phyloP scores from a whole-genome alignment of 2,113 vertebrate species.

The Nematolebias whitei region DNA sequence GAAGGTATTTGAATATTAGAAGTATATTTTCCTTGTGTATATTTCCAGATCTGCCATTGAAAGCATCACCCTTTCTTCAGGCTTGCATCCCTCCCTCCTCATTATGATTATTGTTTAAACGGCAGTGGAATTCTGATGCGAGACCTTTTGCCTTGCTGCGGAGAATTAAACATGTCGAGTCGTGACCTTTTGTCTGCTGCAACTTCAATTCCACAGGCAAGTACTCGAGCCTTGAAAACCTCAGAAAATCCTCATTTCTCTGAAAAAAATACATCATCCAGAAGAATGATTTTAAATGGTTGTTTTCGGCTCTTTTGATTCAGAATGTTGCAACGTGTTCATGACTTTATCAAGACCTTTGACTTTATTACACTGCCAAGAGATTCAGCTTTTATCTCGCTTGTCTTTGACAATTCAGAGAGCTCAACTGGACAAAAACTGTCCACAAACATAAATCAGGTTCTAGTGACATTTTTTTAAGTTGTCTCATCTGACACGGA shows the following conservation, averaged over 20 bases:
- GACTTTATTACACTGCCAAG: slow-evolving; percentile 34
- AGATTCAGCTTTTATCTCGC: slow-evolving; percentile 36
- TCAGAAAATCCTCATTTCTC: slow-evolving; percentile 43
- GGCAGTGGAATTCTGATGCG: slow-evolving; percentile 72
- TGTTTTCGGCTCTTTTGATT: slow-evolving; percentile 39
- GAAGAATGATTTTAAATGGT: slow-evolving; percentile 39
- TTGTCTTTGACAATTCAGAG: slow-evolving; percentile 40
- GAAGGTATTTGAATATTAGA: slow-evolving; percentile 49
- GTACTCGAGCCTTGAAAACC: slow-evolving; percentile 55
- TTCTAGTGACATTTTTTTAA: no score
- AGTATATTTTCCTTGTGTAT: slow-evolving; percentile 46
- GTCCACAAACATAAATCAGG: no score
- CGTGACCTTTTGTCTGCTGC: slow-evolving; percentile 76
- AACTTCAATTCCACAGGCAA: slow-evolving; percentile 70
- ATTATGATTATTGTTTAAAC: slow-evolving; percentile 75
- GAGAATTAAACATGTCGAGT: slow-evolving; percentile 81
- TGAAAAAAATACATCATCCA: slow-evolving; percentile 53
- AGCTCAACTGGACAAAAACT: no score
- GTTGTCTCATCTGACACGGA: no score
- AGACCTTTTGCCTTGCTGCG: slow-evolving; percentile 77
- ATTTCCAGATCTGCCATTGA: slow-evolving; percentile 52
- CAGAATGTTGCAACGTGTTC: slow-evolving; percentile 52
- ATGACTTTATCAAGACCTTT: slow-evolving; percentile 42
- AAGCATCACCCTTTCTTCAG: slow-evolving; percentile 12
- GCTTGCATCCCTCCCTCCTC: slow-evolving; percentile 33